phyloP scores from a whole-genome alignment of 2,888 invertebrate genomes.

The Platycheirus rosarum region DNA sequence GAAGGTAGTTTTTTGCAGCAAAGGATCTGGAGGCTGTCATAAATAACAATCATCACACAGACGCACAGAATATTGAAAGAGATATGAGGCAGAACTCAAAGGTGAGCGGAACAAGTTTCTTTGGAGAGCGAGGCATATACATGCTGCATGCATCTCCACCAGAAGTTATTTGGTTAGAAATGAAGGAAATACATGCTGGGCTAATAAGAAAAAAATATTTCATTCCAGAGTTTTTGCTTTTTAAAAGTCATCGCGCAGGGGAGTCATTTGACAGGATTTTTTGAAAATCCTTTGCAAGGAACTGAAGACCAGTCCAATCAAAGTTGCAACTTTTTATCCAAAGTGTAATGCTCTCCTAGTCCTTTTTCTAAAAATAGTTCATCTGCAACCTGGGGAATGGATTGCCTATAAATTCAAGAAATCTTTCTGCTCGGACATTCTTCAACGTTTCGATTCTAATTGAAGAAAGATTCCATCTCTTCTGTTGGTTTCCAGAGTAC shows the following conservation, averaged over 20 bases:
- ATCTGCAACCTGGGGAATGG: constrained; percentile 15
- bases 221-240: no score
- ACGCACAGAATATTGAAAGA: constrained; percentile 46
- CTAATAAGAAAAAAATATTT: no score
- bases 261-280: no score
- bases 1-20: constrained; percentile 5
- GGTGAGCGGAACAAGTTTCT: constrained; percentile 41
- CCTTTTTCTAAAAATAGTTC: constrained; percentile 21
- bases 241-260: no score
- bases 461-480: constrained; percentile 53
- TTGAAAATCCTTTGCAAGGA: background rate
- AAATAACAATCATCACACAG: constrained; percentile 71
- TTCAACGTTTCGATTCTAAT: constrained; percentile 53
- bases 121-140: background rate
- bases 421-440: constrained; percentile 53
- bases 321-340: constrained; percentile 41
- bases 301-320: constrained; percentile 41
- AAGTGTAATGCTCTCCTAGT: constrained; percentile 23
- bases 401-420: constrained; percentile 61
- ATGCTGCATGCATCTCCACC: background rate
- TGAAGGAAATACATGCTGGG: no score
- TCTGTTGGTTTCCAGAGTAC: background rate
- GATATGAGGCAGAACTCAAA: constrained; percentile 27
- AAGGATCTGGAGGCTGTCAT: constrained; percentile 52
- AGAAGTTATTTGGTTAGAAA: background rate